A percentile compares a stretch with the other conserved stretches of the same genome.
Conservation (phyloP, 2,888 invertebrate genomes). For the Alsophila aescularia region DNA sequence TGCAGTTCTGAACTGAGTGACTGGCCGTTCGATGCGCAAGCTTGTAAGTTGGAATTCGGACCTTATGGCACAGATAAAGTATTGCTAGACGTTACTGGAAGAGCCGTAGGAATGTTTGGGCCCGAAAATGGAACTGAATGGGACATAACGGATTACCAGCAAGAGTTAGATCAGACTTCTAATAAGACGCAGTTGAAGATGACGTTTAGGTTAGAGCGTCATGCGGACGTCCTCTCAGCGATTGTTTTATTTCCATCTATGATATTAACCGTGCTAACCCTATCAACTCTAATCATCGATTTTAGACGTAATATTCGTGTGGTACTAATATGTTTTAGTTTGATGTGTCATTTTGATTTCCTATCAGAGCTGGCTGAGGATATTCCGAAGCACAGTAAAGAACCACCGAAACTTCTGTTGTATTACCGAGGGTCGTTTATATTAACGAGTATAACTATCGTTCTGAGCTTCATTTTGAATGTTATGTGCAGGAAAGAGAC, state of each 20-base stretch:
- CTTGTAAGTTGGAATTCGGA: constrained; percentile 46
- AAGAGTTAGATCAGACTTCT: constrained; percentile 31
- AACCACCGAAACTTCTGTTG: constrained; percentile 50
- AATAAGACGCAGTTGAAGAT: constrained; percentile 43
- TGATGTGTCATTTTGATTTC: constrained; percentile 50
- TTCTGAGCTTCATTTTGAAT: constrained; percentile 44
- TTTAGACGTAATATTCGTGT: constrained; percentile 42
- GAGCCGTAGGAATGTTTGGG: constrained; percentile 36
- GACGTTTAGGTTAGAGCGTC: constrained; percentile 52
- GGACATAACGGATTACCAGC: constrained; percentile 50
- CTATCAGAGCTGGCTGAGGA: constrained; percentile 37
- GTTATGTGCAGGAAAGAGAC: constrained; percentile 36
- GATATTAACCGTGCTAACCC: constrained; percentile 44
- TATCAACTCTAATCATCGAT: constrained; percentile 48
- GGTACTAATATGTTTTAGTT: constrained; percentile 45
- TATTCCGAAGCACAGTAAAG: constrained; percentile 45
- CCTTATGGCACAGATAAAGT: constrained; percentile 15
- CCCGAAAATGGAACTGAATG: constrained; percentile 53
- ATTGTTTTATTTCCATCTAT: constrained; percentile 51
- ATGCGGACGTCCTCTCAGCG: constrained; percentile 46
- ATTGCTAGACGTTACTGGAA: constrained; percentile 29
- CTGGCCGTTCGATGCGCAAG: constrained; percentile 55
- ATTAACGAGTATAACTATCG: constrained; percentile 40
- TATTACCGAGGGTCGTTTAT: constrained; percentile 52
- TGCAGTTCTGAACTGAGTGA: constrained; percentile 47